These are phyloP conservation scores for Lamprologus lemairii DNA, from an alignment of 2,113 vertebrate genomes.

Conservation along the genomic window DNA sequence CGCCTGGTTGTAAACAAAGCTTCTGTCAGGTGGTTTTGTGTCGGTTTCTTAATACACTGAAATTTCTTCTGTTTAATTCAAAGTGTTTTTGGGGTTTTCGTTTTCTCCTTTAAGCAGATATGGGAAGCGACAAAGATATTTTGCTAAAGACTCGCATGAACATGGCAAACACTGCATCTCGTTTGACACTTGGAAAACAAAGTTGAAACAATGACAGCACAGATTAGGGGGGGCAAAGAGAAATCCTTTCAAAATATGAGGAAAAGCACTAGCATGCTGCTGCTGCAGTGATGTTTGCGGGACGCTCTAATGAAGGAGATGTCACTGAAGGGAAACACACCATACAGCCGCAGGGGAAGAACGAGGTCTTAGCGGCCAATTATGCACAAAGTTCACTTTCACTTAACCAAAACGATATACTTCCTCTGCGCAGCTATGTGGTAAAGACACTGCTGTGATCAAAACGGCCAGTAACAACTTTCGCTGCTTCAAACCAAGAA, in stretches of 20 bases:
- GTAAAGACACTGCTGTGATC: constrained; percentile 45
- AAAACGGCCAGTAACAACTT: constrained; percentile 40
- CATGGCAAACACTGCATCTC: not conserved
- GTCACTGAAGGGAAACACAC: constrained; percentile 54
- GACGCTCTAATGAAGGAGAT: constrained; percentile 52
- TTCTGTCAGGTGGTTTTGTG: not conserved
- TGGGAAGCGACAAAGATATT: not conserved
- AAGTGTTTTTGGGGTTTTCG: not conserved
- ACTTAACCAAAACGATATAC: constrained; percentile 56
- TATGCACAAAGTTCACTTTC: constrained; percentile 67
- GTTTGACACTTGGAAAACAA: not conserved
- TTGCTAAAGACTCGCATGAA: not conserved
- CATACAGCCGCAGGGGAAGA: constrained; percentile 53
- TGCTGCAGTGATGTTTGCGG: constrained; percentile 30
- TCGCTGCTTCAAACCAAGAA: constrained; percentile 27
- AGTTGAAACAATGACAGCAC: not conserved
- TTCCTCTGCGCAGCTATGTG: constrained; percentile 39
- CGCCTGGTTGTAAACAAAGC: not conserved
- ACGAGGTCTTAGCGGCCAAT: constrained; percentile 42
- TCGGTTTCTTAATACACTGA: not conserved
- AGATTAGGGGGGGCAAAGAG: not conserved
- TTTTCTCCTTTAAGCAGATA: not conserved
- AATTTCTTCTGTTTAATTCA: not conserved
- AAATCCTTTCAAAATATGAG: not conserved
- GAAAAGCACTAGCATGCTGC: not conserved